Evolutionary conservation across 2,888 invertebrate species (phyloP).

Genomic region (Cremastinae sp.): DNA sequence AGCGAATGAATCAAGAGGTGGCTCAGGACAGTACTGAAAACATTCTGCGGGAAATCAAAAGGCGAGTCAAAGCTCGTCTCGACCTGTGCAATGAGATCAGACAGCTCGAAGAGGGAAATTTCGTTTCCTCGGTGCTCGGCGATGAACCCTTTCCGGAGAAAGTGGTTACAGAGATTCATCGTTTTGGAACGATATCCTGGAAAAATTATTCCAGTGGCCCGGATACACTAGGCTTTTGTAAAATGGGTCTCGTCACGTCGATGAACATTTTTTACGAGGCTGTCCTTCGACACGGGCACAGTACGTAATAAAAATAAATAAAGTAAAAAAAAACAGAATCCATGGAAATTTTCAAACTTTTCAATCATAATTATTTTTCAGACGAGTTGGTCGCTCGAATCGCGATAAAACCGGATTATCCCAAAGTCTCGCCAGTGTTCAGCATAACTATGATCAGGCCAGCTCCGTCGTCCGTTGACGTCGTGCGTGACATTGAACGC

Average conservation of each 20-base stretch:
- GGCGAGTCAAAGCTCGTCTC: constrained; percentile 88
- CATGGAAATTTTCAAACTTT: not conserved
- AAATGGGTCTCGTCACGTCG: constrained; percentile 83
- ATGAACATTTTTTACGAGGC: constrained; percentile 89
- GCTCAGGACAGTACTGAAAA: constrained; percentile 87
- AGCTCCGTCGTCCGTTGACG: constrained; percentile 72
- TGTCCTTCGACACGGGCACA: constrained; percentile 89
- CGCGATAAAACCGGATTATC: constrained; percentile 91
- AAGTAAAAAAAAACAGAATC: constrained; percentile 5
- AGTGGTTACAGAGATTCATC: constrained; percentile 83
- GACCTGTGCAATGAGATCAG: constrained; percentile 89
- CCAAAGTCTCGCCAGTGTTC: constrained; percentile 89
- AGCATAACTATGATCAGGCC: constrained; percentile 83
- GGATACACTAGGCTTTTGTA: constrained; percentile 69
- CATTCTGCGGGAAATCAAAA: constrained; percentile 88
- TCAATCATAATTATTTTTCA: constrained; percentile 63
- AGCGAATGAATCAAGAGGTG: constrained; percentile 76
- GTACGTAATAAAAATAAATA: constrained; percentile 76
- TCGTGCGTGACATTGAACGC: constrained; percentile 85
- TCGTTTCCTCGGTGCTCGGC: constrained; percentile 72
- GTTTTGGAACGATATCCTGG: constrained; percentile 75
- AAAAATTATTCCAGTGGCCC: constrained; percentile 70
- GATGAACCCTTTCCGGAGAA: constrained; percentile 81
- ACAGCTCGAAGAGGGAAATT: constrained; percentile 83
- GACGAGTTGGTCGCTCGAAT: constrained; percentile 90